phyloP scores from a whole-genome alignment of 2,797 vertebrate genomes.

The Sardinella longiceps region DNA sequence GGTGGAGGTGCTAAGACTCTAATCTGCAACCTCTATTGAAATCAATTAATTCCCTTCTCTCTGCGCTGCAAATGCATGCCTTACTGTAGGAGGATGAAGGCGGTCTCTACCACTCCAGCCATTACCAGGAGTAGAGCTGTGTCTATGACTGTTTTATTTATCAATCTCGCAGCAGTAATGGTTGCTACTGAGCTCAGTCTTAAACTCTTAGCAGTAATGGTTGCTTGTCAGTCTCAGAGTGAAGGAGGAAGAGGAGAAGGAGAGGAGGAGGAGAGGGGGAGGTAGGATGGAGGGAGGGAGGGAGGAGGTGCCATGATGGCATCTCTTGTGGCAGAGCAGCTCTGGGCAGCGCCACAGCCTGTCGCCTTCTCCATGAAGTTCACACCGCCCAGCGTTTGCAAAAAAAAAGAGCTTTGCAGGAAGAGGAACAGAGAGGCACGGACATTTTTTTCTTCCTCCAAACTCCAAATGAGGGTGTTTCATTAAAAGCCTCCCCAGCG shows the following conservation, averaged over 20 bases:
- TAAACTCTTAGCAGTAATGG: background rate
- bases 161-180: background rate
- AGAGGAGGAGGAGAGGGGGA: background rate
- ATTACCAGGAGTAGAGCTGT: background rate
- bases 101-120: background rate
- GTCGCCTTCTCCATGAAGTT: conserved; percentile 8
- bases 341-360: background rate
- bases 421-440: background rate
- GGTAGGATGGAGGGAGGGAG: background rate
- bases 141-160: background rate
- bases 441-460: background rate
- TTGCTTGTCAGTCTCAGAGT: background rate
- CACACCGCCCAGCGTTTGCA: background rate
- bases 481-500: conserved; percentile 1
- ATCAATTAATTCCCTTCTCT: conserved; percentile 15
- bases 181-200: too few relatives aligned
- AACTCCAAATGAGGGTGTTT: background rate
- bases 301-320: background rate
- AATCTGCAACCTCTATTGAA: conserved; percentile 9
- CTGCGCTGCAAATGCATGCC: background rate
- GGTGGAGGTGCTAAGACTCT: conserved; percentile 6
- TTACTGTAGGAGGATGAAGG: background rate
- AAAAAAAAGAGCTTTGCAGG: conserved; percentile 14
- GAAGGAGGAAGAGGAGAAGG: background rate
- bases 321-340: background rate